Evolutionary conservation across 2,797 vertebrate species (phyloP).

Genomic region (Phoebastria nigripes): DNA sequence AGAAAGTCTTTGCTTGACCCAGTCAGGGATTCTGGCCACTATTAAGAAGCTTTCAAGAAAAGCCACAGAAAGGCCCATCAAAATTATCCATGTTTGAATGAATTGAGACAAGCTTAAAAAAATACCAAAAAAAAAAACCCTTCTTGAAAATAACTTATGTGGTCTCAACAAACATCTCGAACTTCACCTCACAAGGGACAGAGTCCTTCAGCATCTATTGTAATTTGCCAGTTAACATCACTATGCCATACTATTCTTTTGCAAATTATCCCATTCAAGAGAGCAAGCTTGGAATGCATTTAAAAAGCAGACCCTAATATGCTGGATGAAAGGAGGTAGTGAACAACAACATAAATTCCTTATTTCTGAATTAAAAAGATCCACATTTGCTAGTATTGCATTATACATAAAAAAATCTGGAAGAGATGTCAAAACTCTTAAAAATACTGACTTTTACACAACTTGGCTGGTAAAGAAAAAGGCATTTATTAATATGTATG

Average conservation of each 20-base stretch:
- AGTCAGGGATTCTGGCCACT: neutral
- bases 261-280: neutral
- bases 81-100: accelerated
- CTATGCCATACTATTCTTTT: too few relatives aligned
- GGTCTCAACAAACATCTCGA: neutral
- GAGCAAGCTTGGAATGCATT: neutral
- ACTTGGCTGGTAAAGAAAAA: neutral
- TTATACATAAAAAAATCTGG: neutral
- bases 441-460: neutral
- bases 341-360: neutral
- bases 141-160: neutral
- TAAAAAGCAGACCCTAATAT: neutral
- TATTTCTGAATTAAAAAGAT: neutral
- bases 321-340: neutral
- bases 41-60: neutral
- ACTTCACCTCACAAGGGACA: neutral
- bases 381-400: neutral
- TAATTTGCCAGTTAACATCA: neutral
- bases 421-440: neutral
- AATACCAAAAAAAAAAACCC: too few relatives aligned
- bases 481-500: neutral
- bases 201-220: neutral
- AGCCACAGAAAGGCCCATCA: neutral
- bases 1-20: neutral
- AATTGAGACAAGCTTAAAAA: neutral